These are phyloP conservation scores for Hypsibius dujardini DNA, from an alignment of 1,140 invertebrate species.

Conservation along the genomic window DNA sequence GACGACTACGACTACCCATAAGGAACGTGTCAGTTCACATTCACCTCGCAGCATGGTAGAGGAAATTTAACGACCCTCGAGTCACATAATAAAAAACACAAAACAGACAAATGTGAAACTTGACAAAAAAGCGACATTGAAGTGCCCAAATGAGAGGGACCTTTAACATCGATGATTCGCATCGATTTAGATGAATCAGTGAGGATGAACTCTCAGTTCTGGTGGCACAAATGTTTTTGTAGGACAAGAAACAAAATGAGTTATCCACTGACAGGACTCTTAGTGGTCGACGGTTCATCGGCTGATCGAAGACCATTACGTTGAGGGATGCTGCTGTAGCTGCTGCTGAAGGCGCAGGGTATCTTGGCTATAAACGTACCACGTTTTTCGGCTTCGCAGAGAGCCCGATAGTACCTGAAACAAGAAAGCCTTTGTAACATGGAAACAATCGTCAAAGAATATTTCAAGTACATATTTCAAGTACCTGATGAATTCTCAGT, in stretches of 20 bases:
- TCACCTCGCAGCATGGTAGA: background rate
- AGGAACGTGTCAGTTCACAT: background rate
- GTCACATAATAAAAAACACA: background rate
- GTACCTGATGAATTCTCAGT: too few species aligned
- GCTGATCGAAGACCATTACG: background rate
- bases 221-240: too few species aligned
- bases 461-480: too few species aligned
- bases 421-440: too few species aligned
- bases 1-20: background rate
- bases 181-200: slow-evolving; percentile 1
- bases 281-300: background rate
- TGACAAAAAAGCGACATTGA: background rate
- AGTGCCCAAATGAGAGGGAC: background rate
- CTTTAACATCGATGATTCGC: background rate
- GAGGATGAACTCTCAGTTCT: too few species aligned
- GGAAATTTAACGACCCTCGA: background rate
- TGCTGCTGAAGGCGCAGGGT: background rate
- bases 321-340: background rate
- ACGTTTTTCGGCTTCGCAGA: background rate
- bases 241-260: too few species aligned
- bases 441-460: too few species aligned
- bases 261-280: too few species aligned
- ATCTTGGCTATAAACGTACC: background rate
- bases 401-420: background rate
- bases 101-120: background rate